Evolutionary conservation across 2,888 invertebrate species (phyloP).

Genomic region (Odontomyia ornata): DNA sequence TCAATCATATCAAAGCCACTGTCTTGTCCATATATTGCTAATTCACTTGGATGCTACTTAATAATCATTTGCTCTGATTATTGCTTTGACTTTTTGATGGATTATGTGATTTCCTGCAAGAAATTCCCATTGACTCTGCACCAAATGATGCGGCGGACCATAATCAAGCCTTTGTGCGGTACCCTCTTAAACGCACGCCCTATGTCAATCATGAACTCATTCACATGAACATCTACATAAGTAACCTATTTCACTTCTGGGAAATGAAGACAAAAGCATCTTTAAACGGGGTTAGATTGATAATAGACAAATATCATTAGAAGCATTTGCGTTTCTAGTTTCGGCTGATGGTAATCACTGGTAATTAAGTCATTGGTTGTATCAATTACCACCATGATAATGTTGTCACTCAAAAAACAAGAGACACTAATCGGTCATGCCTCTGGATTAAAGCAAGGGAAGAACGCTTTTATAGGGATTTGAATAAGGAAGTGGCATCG

Average conservation of each 20-base stretch:
- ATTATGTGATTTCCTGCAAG: slow-evolving; percentile 24
- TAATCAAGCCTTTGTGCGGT: background rate
- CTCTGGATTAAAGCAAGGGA: too few relatives aligned
- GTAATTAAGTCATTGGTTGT: background rate
- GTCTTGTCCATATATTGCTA: slow-evolving; percentile 26
- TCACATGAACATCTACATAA: background rate
- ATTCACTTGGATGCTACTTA: background rate
- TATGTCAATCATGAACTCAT: slow-evolving; percentile 4
- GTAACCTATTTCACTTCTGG: background rate
- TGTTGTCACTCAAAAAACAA: background rate
- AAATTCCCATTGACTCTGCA: background rate
- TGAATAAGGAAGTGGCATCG: too few relatives aligned
- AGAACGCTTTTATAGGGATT: too few relatives aligned
- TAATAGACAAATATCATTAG: background rate
- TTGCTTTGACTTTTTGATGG: slow-evolving; percentile 33
- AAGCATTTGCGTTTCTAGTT: background rate
- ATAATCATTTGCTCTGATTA: background rate
- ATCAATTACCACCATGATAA: slow-evolving; percentile 20
- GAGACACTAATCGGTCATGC: too few relatives aligned
- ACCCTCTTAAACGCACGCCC: slow-evolving; percentile 1
- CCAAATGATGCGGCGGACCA: background rate
- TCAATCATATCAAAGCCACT: background rate
- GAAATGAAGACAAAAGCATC: background rate
- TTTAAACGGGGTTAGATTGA: background rate
- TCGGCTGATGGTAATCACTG: background rate